Base-by-base conservation (phyloP, 1,140 invertebrate species). In the Drosophila tani region DNA sequence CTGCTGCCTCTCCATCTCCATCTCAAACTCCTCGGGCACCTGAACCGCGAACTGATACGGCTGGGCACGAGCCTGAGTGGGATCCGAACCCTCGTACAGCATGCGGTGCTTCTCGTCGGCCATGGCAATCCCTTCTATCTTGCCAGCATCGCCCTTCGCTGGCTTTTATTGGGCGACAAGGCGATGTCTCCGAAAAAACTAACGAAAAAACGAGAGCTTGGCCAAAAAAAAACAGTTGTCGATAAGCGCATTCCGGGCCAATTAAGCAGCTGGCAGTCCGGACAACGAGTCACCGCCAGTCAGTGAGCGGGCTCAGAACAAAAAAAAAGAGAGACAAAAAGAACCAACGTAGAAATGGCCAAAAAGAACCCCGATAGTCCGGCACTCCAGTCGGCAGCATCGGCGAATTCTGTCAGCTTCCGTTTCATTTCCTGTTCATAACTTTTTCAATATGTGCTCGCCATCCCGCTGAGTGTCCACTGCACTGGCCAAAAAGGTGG, bases 341-440 rank as follows among this genome's bases (percentile, higher is more conserved):
- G 40, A 11, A n/a, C 1, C 11, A 32, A 3, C 19, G 7, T 38
- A 3, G 19, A 24, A 57, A 57, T 21, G 21, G 6, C 12, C 15
- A 1, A 38, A 17, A 15, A 40, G 32, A 24, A 24, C 4, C 12
- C 6, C n/a, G 0, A 21, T 11, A 38, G 17, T 35, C 29, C 5
- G 9, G 17, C 17, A 56, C 53, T 56, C 21, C 17, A 60, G 11
- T 27, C 65, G 27, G n/a, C 57, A 9, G 21, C 29, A 14, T 38
- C 66, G n/a, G 46, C 45, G 73, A 57, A 59, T 79, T 68, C 64
- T 84, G 67, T 63, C 66, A 58, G 58, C 67, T 68, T 80, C 76
- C 76, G 81, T 59, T 80, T 84, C 51, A 79, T 83, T 82, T 82
- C 75, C 75, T 77, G 59, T 67, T 73, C 81, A 77, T 77, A 84